phyloP scores from a whole-genome alignment of 1,140 invertebrate genomes.

The Bombus turneri region DNA sequence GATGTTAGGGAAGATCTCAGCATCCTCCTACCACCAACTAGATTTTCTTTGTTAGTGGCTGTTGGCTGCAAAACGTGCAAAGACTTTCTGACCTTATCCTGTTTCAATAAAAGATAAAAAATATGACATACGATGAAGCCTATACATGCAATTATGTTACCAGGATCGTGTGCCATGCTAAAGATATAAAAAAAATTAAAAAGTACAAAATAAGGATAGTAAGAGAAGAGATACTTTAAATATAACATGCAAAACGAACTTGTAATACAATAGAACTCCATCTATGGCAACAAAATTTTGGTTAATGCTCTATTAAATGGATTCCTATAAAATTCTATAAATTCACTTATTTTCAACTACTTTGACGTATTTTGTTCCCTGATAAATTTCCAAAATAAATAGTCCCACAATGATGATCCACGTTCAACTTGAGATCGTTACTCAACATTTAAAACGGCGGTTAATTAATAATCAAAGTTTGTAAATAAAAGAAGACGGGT shows the following conservation, averaged over 20 bases:
- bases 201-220: background rate
- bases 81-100: constrained; percentile 82
- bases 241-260: background rate
- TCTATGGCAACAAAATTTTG: background rate
- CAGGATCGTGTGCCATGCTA: background rate
- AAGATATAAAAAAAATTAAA: background rate
- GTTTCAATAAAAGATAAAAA: constrained; percentile 58
- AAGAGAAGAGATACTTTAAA: background rate
- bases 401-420: no score
- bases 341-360: background rate
- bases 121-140: background rate
- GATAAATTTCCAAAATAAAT: background rate
- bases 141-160: constrained; percentile 3
- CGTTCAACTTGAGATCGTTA: background rate
- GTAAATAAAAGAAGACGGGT: background rate
- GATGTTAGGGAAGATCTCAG: constrained; percentile 66
- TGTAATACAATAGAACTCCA: background rate
- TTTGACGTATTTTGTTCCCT: background rate
- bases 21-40: constrained; percentile 83
- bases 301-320: no score
- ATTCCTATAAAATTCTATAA: no score
- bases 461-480: background rate
- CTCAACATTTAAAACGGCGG: background rate
- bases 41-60: constrained; percentile 86
- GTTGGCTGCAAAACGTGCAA: constrained; percentile 85